These are phyloP conservation scores for Phalera bucephala DNA, from an alignment of 2,888 invertebrate species.

Conservation along the genomic window DNA sequence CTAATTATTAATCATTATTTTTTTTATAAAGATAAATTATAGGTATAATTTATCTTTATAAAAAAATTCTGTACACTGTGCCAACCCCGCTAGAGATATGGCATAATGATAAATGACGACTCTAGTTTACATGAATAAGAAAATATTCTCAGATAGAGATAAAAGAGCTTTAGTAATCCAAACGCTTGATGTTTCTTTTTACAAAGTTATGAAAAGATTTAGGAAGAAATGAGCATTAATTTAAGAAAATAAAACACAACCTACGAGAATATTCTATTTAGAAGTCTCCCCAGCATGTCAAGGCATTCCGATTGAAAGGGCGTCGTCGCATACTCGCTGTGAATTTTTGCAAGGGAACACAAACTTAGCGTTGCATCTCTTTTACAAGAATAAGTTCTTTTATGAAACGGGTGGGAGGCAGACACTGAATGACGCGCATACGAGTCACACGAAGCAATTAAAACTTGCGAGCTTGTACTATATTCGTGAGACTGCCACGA, in stretches of 20 bases:
- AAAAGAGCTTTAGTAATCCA: too few species aligned
- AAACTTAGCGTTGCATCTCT: conserved; percentile 44
- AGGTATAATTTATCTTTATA: too few species aligned
- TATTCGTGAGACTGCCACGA: conserved; percentile 26
- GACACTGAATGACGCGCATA: conserved; percentile 42
- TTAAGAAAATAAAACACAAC: conserved; percentile 7
- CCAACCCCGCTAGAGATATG: too few species aligned
- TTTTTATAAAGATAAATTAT: too few species aligned
- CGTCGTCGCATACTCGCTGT: conserved; percentile 25
- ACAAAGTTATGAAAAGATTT: not conserved
- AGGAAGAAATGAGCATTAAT: not conserved
- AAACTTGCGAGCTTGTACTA: conserved; percentile 46
- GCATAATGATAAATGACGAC: too few species aligned
- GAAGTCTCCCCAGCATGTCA: conserved; percentile 29
- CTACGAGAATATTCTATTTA: conserved; percentile 36
- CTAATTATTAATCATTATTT: too few species aligned
- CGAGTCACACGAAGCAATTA: conserved; percentile 57
- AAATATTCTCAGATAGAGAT: too few species aligned
- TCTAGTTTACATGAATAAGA: too few species aligned
- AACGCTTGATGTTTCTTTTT: too few species aligned
- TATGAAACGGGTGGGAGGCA: conserved; percentile 41
- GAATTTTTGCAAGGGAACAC: conserved; percentile 47
- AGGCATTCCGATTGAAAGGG: conserved; percentile 45
- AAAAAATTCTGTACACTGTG: too few species aligned
- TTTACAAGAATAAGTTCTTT: conserved; percentile 49